A percentile compares a stretch with the other conserved stretches of the same genome.
phyloP scores from a whole-genome alignment of 2,797 vertebrate genomes.

The Vultur gryphus region DNA sequence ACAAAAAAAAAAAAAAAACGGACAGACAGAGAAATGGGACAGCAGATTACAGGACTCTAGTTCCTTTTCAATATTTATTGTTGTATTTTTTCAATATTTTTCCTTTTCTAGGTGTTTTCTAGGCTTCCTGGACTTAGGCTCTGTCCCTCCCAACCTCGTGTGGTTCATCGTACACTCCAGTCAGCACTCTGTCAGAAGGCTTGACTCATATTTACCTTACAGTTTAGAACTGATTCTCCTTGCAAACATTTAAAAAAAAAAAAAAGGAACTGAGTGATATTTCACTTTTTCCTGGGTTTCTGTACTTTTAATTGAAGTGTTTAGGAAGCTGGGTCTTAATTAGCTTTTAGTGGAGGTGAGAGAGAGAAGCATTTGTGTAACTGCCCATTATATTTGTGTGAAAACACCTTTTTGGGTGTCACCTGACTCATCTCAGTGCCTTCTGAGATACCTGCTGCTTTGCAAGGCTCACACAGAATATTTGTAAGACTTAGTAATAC shows the following conservation, averaged over 20 bases:
- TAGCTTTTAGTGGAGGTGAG: neutral
- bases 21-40: neutral
- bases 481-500: neutral
- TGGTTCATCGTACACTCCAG: neutral
- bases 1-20: neutral
- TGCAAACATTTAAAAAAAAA: neutral
- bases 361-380: neutral
- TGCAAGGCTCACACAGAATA: neutral
- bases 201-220: neutral
- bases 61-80: neutral
- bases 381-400: neutral
- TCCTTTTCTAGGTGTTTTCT: neutral
- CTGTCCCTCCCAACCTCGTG: neutral
- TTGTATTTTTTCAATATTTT: neutral
- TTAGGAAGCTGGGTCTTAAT: neutral
- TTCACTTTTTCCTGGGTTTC: neutral
- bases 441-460: neutral
- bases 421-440: neutral
- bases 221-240: neutral
- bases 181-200: neutral
- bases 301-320: neutral
- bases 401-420: neutral
- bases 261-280: neutral
- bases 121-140: neutral
- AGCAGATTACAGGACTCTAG: neutral